phyloP scores from a whole-genome alignment of 2,797 vertebrate genomes.

The Oophaga sylvatica region DNA sequence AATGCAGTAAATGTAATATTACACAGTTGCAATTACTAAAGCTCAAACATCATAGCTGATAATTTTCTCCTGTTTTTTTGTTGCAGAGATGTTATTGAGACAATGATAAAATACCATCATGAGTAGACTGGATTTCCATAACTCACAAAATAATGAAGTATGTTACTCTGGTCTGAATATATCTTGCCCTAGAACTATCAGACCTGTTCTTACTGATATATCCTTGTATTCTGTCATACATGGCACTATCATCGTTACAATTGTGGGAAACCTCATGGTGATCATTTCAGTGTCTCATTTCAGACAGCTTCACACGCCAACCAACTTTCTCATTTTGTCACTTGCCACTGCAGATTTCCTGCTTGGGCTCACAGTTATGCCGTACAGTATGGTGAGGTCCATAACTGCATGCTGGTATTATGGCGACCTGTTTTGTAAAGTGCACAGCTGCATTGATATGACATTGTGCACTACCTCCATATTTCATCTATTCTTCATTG shows the following conservation, averaged over 20 bases:
- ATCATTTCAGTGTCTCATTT: constrained; percentile 65
- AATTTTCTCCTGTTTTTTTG: background rate
- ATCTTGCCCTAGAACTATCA: constrained; percentile 59
- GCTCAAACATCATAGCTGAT: background rate
- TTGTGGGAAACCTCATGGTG: constrained; percentile 51
- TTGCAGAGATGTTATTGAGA: background rate
- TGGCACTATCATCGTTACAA: constrained; percentile 47
- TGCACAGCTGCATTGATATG: constrained; percentile 61
- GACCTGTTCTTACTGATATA: background rate
- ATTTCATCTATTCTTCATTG: constrained; percentile 67
- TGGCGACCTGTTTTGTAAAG: constrained; percentile 64
- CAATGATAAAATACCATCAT: background rate
- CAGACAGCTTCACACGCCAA: constrained; percentile 64
- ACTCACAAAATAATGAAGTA: background rate
- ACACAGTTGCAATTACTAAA: too few relatives aligned
- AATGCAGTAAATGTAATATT: background rate
- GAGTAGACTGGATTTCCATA: background rate
- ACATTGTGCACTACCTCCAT: constrained; percentile 64
- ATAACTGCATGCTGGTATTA: constrained; percentile 63
- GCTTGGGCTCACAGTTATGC: constrained; percentile 62
- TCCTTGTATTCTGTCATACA: background rate
- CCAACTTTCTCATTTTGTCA: constrained; percentile 67
- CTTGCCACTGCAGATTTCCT: constrained; percentile 63
- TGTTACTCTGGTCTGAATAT: constrained; percentile 61
- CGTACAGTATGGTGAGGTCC: constrained; percentile 66